phyloP scores from a whole-genome alignment of 2,113 vertebrate species.

The Bufo gargarizans region DNA sequence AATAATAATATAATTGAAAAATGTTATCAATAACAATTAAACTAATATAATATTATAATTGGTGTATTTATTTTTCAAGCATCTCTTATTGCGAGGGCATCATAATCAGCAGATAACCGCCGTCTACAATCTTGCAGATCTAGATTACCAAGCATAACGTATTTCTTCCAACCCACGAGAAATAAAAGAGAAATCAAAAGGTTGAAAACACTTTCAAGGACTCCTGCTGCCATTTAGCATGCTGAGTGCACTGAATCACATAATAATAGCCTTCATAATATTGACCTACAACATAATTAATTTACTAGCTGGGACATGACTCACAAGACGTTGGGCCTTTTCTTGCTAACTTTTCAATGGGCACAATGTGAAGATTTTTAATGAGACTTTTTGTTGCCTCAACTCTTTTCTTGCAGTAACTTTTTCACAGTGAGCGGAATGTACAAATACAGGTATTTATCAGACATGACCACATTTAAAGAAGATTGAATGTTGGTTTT shows the following conservation, averaged over 20 bases:
- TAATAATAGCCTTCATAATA: constrained; percentile 54
- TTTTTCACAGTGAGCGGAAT: not conserved
- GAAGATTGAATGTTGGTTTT: not conserved
- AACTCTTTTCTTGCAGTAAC: constrained; percentile 12
- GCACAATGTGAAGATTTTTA: constrained; percentile 49
- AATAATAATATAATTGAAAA: too few species aligned
- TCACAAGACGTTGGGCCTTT: constrained; percentile 42
- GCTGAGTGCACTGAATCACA: constrained; percentile 44
- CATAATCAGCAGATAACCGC: too few species aligned
- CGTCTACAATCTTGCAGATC: not conserved
- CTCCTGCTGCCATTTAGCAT: constrained; percentile 25
- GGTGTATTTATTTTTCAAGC: too few species aligned
- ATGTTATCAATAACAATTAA: too few species aligned
- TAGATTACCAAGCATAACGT: not conserved
- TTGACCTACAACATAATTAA: constrained; percentile 52
- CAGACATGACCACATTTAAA: not conserved
- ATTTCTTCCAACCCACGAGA: constrained; percentile 16
- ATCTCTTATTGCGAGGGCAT: too few species aligned
- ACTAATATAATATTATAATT: too few species aligned
- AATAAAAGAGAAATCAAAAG: constrained; percentile 12
- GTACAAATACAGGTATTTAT: constrained; percentile 16
- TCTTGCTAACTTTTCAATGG: constrained; percentile 44
- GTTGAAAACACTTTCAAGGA: constrained; percentile 38
- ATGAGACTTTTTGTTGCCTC: constrained; percentile 15
- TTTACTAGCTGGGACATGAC: constrained; percentile 36